A percentile compares a stretch with the other conserved stretches of the same genome.
phyloP scores from a whole-genome alignment of 1,140 invertebrate species.

The Tetramorium alpestre region DNA sequence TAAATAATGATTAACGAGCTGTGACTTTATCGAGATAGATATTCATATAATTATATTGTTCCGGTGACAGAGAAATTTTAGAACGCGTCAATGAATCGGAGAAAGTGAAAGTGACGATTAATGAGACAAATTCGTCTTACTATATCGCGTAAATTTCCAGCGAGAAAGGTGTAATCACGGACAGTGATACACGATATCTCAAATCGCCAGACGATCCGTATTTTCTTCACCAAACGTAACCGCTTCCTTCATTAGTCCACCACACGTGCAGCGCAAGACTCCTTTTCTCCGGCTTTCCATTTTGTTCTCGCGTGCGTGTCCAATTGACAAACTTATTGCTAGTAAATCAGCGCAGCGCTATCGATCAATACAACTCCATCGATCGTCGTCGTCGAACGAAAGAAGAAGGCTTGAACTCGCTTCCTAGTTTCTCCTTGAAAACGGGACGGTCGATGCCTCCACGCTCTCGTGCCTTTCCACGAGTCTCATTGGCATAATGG shows the following conservation, averaged over 20 bases:
- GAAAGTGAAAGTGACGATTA: constrained; percentile 54
- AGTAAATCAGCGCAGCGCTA: constrained; percentile 45
- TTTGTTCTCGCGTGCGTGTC: constrained; percentile 7
- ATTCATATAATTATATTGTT: constrained; percentile 2
- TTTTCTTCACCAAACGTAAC: constrained; percentile 10
- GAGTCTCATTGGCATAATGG: constrained; percentile 38
- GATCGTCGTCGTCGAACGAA: constrained; percentile 13
- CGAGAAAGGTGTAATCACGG: constrained; percentile 5
- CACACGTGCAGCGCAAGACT: not conserved
- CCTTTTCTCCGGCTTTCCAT: constrained; percentile 42
- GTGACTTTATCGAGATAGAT: not conserved
- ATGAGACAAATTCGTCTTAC: constrained; percentile 51
- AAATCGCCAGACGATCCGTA: constrained; percentile 11
- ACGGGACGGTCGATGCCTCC: constrained; percentile 13
- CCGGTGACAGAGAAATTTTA: constrained; percentile 8
- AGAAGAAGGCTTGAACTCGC: constrained; percentile 9
- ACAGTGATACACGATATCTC: constrained; percentile 41
- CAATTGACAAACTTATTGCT: constrained; percentile 59
- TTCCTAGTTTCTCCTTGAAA: constrained; percentile 70
- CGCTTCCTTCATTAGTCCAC: constrained; percentile 15
- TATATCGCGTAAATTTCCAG: not conserved
- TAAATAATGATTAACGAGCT: not conserved
- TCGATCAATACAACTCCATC: constrained; percentile 31
- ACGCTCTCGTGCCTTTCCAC: not conserved
- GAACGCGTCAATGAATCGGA: not conserved